Percentiles rank a stretch among this genome's conserved stretches.
These are phyloP conservation scores for Ictalurus punctatus DNA, from an alignment of 2,113 vertebrate species.

Conservation along the genomic window DNA sequence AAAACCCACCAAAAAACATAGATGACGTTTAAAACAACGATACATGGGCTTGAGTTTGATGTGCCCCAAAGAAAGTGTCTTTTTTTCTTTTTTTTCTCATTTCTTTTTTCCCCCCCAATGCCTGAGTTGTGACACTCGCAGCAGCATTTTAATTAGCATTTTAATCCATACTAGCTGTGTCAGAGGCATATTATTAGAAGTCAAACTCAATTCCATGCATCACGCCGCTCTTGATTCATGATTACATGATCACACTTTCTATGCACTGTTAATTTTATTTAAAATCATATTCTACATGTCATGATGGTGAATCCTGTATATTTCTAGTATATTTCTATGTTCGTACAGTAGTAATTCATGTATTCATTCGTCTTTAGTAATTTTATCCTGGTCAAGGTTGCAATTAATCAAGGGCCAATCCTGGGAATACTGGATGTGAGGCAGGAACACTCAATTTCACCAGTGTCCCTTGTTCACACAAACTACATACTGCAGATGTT, in stretches of 20 bases:
- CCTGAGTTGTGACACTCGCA: neutral
- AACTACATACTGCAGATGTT: too few species aligned
- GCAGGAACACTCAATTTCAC: too few species aligned
- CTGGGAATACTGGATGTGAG: too few species aligned
- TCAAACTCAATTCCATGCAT: neutral
- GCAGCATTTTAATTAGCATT: neutral
- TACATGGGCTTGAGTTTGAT: neutral
- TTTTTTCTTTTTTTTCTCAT: too few species aligned
- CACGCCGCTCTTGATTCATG: neutral
- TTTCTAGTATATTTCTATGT: neutral
- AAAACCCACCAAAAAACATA: neutral
- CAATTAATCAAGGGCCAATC: neutral
- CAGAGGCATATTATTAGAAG: neutral
- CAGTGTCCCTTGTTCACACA: too few species aligned
- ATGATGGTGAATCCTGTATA: neutral
- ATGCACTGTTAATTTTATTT: neutral
- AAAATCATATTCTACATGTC: neutral
- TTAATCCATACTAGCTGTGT: neutral
- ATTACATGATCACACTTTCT: neutral
- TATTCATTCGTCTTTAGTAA: neutral
- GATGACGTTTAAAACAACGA: neutral
- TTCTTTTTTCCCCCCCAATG: neutral
- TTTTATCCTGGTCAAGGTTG: neutral
- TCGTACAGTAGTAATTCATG: neutral
- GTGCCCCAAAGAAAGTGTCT: neutral